A percentile compares a stretch with the other conserved stretches of the same genome.
Conservation (phyloP, 2,797 vertebrate genomes). For the Xenops minutus region DNA sequence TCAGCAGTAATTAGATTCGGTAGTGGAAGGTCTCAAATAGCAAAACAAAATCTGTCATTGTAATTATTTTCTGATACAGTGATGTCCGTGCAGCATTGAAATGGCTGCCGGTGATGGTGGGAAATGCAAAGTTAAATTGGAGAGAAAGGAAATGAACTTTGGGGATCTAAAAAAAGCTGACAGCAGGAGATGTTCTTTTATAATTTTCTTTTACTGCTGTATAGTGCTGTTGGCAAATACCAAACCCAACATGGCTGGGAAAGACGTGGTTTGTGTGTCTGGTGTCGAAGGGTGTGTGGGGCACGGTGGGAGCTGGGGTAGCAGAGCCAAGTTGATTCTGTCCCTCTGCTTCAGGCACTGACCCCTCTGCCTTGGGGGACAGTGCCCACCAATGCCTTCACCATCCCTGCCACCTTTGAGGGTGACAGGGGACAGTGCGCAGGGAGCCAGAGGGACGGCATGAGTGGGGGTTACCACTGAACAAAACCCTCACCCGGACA, state of each 20-base stretch:
- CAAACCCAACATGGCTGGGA: fast-evolving
- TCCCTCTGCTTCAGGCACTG: fast-evolving
- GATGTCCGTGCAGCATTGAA: fast-evolving
- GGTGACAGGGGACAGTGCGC: background rate
- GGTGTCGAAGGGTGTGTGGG: fast-evolving
- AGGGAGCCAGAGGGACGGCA: fast-evolving
- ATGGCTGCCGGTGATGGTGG: background rate
- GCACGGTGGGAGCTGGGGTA: fast-evolving
- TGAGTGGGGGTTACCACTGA: background rate
- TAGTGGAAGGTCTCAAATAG: constrained; percentile 15
- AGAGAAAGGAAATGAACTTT: constrained; percentile 21
- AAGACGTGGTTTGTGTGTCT: fast-evolving
- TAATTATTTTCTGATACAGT: constrained; percentile 32
- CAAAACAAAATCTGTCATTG: constrained; percentile 53
- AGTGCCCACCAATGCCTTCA: fast-evolving
- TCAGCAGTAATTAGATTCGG: constrained; percentile 48
- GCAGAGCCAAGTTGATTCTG: background rate
- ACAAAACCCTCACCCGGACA: background rate
- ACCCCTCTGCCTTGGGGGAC: fast-evolving
- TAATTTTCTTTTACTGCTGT: background rate
- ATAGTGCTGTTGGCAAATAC: background rate
- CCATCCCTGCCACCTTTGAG: background rate
- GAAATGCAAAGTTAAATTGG: background rate
- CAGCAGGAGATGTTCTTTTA: background rate
- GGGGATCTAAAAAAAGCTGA: background rate